Percentiles rank a stretch among this genome's conserved stretches.
Conservation (phyloP, 2,888 invertebrate genomes). For the Polydrusus pterygomalis region DNA sequence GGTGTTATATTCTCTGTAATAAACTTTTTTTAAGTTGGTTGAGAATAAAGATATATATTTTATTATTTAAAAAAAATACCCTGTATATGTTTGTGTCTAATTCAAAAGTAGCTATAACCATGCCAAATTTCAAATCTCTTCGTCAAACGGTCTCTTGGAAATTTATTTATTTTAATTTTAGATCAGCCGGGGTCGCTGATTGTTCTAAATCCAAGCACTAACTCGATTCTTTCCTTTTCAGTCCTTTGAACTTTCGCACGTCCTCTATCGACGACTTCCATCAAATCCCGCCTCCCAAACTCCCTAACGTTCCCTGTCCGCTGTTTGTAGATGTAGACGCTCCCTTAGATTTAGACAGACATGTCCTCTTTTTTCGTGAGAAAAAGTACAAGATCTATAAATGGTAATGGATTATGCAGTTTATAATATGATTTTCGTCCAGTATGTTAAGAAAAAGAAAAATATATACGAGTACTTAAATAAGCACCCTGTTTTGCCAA, state of each 20-base stretch:
- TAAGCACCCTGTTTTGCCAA: no score
- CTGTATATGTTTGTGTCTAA: no score
- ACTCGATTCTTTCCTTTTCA: background rate
- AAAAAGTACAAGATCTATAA: background rate
- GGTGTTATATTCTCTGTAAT: no score
- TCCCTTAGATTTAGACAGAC: background rate
- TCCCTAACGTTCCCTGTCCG: slow-evolving; percentile 11
- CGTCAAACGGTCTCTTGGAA: background rate
- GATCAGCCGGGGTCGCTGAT: background rate
- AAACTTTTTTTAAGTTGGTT: no score
- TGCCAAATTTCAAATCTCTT: no score
- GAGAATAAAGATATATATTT: no score
- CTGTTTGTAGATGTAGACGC: slow-evolving; percentile 13
- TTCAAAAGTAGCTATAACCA: no score
- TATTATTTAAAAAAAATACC: no score
- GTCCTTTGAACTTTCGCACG: slow-evolving; percentile 8
- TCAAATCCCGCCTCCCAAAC: slow-evolving; percentile 6
- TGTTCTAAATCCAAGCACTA: background rate
- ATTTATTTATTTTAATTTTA: background rate
- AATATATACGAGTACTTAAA: no score
- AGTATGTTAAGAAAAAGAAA: no score
- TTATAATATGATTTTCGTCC: no score
- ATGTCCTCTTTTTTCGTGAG: background rate
- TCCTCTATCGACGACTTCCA: slow-evolving; percentile 28
- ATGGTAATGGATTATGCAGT: background rate